Conservation (phyloP, 1,140 invertebrate species). For the Drosophila mojavensis region DNA sequence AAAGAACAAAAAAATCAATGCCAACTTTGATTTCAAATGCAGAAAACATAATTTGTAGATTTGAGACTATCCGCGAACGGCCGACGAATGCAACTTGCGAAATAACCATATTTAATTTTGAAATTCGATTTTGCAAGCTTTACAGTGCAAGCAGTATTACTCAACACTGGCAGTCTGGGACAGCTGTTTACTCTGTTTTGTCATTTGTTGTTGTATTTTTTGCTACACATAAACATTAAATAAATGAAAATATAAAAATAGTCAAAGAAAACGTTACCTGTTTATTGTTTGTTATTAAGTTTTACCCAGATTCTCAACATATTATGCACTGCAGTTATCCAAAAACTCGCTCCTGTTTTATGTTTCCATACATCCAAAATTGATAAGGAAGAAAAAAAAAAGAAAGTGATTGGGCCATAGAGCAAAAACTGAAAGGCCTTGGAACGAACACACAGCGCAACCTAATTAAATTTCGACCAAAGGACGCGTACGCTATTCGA, state of each 20-base stretch:
- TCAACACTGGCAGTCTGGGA: conserved; percentile 39
- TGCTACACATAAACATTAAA: conserved; percentile 50
- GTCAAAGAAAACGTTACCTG: conserved; percentile 49
- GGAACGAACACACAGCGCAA: conserved; percentile 54
- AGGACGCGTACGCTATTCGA: conserved; percentile 4
- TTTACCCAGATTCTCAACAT: conserved; percentile 31
- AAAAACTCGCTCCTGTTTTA: conserved; percentile 24
- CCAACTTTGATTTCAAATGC: neutral
- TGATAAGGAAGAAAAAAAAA: conserved; percentile 54
- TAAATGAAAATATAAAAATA: conserved; percentile 53
- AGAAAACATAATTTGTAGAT: neutral
- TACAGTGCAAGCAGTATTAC: conserved; percentile 14
- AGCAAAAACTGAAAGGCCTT: conserved; percentile 53
- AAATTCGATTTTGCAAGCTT: conserved; percentile 6
- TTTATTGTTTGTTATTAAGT: conserved; percentile 54
- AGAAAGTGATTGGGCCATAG: conserved; percentile 59
- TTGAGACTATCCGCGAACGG: neutral
- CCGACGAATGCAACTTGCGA: neutral
- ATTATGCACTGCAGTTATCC: conserved; percentile 43
- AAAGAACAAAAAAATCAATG: no score
- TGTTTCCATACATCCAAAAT: conserved; percentile 55
- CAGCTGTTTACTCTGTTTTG: conserved; percentile 50
- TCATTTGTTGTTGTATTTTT: conserved; percentile 48
- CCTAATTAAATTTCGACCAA: conserved; percentile 48
- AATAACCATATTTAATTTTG: neutral